A percentile compares a stretch with the other conserved stretches of the same genome.
Conservation (phyloP, 2,888 invertebrate species). For the Plagodis dolabraria region DNA sequence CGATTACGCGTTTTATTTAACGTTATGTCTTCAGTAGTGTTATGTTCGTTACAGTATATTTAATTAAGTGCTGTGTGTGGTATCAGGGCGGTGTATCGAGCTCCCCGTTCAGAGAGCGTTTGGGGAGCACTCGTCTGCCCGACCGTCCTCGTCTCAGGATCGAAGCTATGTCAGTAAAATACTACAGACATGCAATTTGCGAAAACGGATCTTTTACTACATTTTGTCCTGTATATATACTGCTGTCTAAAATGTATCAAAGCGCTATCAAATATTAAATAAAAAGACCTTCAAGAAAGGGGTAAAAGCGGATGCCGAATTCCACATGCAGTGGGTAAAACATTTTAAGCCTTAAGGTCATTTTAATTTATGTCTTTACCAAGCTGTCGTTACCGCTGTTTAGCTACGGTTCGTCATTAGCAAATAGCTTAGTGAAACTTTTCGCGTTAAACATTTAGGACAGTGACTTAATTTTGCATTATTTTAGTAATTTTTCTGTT, state of each 20-base stretch:
- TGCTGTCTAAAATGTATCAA: conserved; percentile 2
- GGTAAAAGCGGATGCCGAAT: too few relatives aligned
- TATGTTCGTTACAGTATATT: conserved; percentile 36
- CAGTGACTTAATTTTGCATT: too few relatives aligned
- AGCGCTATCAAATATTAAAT: not conserved
- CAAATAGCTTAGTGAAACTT: too few relatives aligned
- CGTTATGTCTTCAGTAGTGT: conserved; percentile 17
- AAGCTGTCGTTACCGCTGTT: too few relatives aligned
- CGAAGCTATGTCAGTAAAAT: conserved; percentile 83
- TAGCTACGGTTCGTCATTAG: too few relatives aligned
- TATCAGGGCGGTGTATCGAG: conserved; percentile 86
- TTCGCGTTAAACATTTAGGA: too few relatives aligned
- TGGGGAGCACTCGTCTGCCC: conserved; percentile 94
- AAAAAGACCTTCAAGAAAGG: too few relatives aligned
- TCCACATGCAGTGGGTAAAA: too few relatives aligned
- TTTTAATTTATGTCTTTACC: too few relatives aligned
- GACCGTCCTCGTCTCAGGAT: conserved; percentile 96
- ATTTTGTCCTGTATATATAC: not conserved
- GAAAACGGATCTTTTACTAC: conserved; percentile 10
- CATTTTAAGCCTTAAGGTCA: too few relatives aligned
- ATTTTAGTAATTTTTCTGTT: too few relatives aligned
- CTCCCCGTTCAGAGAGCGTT: conserved; percentile 95
- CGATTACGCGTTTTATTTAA: conserved; percentile 12
- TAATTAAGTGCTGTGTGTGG: conserved; percentile 70
- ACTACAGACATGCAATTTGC: conserved; percentile 20